phyloP scores from a whole-genome alignment of 2,888 invertebrate species.

The Adelognathus sp. region DNA sequence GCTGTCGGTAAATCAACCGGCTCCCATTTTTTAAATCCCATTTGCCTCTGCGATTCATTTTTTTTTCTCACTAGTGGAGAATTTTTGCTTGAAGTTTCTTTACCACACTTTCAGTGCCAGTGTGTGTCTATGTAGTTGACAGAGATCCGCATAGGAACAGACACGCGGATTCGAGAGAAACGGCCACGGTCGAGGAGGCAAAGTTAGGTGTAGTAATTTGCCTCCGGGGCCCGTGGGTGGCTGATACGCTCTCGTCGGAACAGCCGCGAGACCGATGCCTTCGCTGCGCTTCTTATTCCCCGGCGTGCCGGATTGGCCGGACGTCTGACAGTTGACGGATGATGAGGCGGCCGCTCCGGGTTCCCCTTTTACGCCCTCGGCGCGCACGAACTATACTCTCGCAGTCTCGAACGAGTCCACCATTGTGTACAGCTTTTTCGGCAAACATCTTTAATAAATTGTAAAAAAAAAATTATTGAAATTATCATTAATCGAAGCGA shows the following conservation, averaged over 20 bases:
- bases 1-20: constrained; percentile 51
- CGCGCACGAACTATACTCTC: constrained; percentile 14
- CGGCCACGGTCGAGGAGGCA: constrained; percentile 52
- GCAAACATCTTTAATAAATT: constrained; percentile 5
- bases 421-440: constrained; percentile 70
- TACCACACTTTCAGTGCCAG: background rate
- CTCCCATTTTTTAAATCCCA: constrained; percentile 27
- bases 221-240: constrained; percentile 76
- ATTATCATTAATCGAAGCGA: too few species aligned
- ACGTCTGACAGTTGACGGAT: constrained; percentile 81
- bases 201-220: constrained; percentile 68
- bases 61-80: constrained; percentile 30
- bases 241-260: constrained; percentile 64
- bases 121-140: constrained; percentile 4
- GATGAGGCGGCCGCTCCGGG: constrained; percentile 79
- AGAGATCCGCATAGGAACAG: constrained; percentile 44
- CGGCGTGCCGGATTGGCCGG: constrained; percentile 78
- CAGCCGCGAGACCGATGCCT: constrained; percentile 28
- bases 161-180: constrained; percentile 51
- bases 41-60: constrained; percentile 31
- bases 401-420: constrained; percentile 61
- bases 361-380: constrained; percentile 73
- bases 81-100: constrained; percentile 39
- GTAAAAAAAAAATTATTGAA: too few species aligned
- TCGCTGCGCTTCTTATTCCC: constrained; percentile 62